These are phyloP conservation scores for Prionailurus bengalensis DNA, from an alignment of 2,113 vertebrate genomes.

Conservation along the genomic window DNA sequence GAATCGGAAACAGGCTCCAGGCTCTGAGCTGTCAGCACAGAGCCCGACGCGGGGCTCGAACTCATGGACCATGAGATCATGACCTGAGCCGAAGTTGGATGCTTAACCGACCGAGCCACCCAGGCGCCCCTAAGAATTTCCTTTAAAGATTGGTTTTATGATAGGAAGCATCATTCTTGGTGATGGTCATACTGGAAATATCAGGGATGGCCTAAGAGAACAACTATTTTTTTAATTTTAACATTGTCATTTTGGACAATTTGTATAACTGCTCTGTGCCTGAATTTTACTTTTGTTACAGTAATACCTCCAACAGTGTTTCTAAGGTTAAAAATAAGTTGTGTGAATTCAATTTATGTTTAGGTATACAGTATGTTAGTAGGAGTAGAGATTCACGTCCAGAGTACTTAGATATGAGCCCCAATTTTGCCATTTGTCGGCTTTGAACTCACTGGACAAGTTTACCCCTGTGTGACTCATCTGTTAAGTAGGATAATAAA, in stretches of 20 bases:
- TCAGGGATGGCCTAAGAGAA: background rate
- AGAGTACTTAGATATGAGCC: background rate
- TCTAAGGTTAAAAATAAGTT: constrained; percentile 17
- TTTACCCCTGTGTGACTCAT: background rate
- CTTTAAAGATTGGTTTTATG: constrained; percentile 19
- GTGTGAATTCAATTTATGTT: background rate
- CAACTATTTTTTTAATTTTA: background rate
- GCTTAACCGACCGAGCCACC: no score
- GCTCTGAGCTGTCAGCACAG: no score
- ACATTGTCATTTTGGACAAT: background rate
- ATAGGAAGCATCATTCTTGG: background rate
- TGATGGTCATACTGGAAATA: background rate
- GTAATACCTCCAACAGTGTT: background rate
- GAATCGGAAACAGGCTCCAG: no score
- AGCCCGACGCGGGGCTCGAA: no score
- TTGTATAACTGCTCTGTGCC: background rate
- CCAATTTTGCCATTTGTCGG: background rate
- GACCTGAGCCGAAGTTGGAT: no score
- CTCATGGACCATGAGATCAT: no score
- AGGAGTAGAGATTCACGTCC: background rate
- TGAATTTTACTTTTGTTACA: constrained; percentile 37
- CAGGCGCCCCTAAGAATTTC: no score
- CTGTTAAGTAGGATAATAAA: constrained; percentile 16
- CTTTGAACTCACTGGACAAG: background rate
- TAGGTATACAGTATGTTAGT: background rate